A percentile compares a stretch with the other conserved stretches of the same genome.
phyloP scores from a whole-genome alignment of 2,888 invertebrate species.

The Drosophila limbata region DNA sequence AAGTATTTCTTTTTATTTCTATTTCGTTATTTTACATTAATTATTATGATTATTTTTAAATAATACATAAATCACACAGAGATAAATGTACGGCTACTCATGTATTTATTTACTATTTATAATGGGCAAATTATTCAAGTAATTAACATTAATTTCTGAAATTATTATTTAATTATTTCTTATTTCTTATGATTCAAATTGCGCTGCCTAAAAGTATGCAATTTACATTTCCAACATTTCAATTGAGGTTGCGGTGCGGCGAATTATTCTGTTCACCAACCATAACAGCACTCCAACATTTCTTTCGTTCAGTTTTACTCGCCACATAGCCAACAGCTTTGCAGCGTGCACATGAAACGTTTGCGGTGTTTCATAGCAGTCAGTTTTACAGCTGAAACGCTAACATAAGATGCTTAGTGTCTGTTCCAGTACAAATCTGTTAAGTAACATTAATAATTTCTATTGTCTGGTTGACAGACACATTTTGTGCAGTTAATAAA shows the following conservation, averaged over 20 bases:
- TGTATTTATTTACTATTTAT: not conserved
- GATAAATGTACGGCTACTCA: too few relatives aligned
- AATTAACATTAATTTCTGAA: too few relatives aligned
- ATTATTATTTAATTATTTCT: too few relatives aligned
- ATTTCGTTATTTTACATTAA: not conserved
- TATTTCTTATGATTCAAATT: too few relatives aligned
- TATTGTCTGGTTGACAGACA: too few relatives aligned
- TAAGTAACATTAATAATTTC: too few relatives aligned
- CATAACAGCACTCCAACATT: not conserved
- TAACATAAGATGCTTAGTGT: not conserved
- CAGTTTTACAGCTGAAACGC: not conserved
- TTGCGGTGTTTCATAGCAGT: not conserved
- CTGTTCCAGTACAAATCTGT: not conserved
- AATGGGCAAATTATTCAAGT: too few relatives aligned
- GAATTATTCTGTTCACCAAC: not conserved
- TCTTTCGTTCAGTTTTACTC: not conserved
- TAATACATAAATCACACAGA: not conserved
- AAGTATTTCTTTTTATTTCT: constrained; percentile 23
- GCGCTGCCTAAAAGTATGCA: not conserved
- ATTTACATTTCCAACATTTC: not conserved
- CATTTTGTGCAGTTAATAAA: not conserved
- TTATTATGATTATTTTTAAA: not conserved
- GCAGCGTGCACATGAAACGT: not conserved
- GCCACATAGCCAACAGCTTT: not conserved
- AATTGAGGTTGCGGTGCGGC: not conserved